phyloP scores from a whole-genome alignment of 2,888 invertebrate species.

The Vannuccia rotundouncinata region DNA sequence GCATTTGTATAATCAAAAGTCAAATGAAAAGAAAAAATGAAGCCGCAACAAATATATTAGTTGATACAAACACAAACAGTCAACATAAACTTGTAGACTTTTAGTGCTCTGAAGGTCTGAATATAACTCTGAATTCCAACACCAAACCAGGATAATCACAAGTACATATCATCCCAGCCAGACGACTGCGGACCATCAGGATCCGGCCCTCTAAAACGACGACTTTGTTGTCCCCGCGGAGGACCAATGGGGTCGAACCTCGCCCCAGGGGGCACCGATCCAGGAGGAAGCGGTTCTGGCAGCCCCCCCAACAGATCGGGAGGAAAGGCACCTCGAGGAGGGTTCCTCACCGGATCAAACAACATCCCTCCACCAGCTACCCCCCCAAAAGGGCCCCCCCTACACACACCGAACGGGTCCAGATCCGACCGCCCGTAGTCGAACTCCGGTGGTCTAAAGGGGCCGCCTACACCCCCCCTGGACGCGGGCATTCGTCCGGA shows the following conservation, averaged over 20 bases:
- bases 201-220: background rate
- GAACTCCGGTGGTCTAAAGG: background rate
- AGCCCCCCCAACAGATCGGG: background rate
- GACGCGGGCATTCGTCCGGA: background rate
- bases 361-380: slow-evolving; percentile 33
- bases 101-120: no score
- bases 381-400: background rate
- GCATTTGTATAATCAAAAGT: no score
- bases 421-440: slow-evolving; percentile 39
- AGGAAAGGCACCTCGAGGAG: background rate
- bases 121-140: no score
- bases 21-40: no score
- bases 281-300: slow-evolving; percentile 35
- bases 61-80: no score
- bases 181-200: background rate
- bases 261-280: slow-evolving; percentile 39
- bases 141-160: slow-evolving; percentile 15
- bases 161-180: slow-evolving; percentile 35
- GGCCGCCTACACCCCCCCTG: background rate
- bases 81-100: no score
- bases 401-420: slow-evolving; percentile 34
- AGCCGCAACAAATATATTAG: no score
- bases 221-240: background rate
- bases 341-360: slow-evolving; percentile 32
- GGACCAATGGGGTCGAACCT: slow-evolving; percentile 35